Base-by-base conservation (phyloP, 2,797 vertebrate species). In the Danio aesculapii region DNA sequence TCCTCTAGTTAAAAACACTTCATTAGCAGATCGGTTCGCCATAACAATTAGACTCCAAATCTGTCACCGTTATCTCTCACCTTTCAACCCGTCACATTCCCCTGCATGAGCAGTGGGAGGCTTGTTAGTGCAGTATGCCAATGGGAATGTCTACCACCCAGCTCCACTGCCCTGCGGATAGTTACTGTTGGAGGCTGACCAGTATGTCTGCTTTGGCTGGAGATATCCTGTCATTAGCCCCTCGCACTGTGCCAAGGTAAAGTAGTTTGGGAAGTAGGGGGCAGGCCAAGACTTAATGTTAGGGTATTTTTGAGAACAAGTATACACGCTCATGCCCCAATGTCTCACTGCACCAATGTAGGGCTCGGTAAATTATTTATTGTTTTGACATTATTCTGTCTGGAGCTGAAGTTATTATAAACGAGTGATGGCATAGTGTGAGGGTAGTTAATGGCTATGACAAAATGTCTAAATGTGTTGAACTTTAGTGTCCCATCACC, bases 171-270 rank as follows among this genome's bases (percentile, higher is more conserved):
- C 82, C 79, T 39, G 71, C 5, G 83, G 87, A 75, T 61, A 74
- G 75, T 84, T 70, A 41, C 73, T 80, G 63, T 75, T 83, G 88
- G 90, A 91, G 81, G 72, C 84, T 84, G 87, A 90, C 84, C 88
- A 85, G 89, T 72, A 55, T 74, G 85, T 74, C 75, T 87, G 79
- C 21, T 84, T 90, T 86, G 88, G 87, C 82, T 81, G 81, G 84
- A 81, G 67, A 81, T 87, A 90, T 92, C 90, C 91, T 92, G 92
- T 91, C 87, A 92, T 92, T 92, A 93, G 89, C 72, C 59, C 75
- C 87, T 75, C 87, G 84, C 52, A 58, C 84, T 75, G 86, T 83
- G 89, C 86, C 80, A 82, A 79, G 87, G 83, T 87, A 83, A 88
- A 91, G 88, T 85, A 16, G 77, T 89, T 87, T 86, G 88, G 87